phyloP scores from a whole-genome alignment of 2,888 invertebrate species.

The Bhutanitis thaidina region DNA sequence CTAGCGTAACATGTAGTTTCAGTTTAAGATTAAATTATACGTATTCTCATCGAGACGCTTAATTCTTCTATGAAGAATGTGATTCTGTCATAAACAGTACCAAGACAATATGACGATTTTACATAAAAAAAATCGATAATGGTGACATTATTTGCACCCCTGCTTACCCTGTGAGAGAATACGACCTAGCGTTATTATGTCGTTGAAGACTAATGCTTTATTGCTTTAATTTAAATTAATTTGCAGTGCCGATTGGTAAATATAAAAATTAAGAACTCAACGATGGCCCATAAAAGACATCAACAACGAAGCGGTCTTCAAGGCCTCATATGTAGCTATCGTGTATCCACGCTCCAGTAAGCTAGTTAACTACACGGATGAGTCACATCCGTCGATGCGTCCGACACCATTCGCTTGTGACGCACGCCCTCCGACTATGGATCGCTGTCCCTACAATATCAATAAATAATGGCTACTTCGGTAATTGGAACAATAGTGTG shows the following conservation, averaged over 20 bases:
- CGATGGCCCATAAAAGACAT: no score
- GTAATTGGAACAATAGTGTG: background rate
- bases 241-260: background rate
- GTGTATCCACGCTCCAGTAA: constrained; percentile 14
- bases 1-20: no score
- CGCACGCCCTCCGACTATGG: constrained; percentile 1
- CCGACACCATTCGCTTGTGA: background rate
- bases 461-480: background rate
- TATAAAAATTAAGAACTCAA: background rate
- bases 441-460: constrained; percentile 2
- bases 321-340: background rate
- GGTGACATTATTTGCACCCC: no score
- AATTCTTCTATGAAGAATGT: no score
- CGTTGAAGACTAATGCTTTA: background rate
- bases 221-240: background rate
- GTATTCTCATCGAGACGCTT: no score
- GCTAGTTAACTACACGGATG: constrained; percentile 10
- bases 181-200: no score
- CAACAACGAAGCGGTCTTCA: no score
- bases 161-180: no score
- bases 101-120: no score
- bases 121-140: no score
- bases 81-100: no score
- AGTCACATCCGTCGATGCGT: constrained; percentile 15
- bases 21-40: no score